Percentiles rank a stretch among this genome's conserved stretches.
These are phyloP conservation scores for Vidua chalybeata DNA, from an alignment of 2,113 vertebrate species.

Conservation along the genomic window DNA sequence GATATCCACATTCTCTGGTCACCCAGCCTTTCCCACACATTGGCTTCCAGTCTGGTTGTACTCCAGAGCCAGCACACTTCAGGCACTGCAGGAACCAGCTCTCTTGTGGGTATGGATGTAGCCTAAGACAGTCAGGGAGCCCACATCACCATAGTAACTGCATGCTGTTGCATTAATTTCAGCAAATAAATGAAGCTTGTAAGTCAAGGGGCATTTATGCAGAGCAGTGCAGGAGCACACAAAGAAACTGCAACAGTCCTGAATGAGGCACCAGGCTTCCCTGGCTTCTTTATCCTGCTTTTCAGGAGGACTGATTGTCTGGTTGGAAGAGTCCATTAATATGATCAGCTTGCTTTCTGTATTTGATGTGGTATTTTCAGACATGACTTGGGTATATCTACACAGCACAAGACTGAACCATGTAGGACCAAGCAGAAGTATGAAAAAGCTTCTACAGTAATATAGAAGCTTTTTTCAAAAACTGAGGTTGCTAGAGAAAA, in stretches of 20 bases:
- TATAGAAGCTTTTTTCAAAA: neutral
- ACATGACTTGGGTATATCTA: neutral
- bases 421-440: neutral
- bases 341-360: neutral
- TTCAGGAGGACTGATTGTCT: neutral
- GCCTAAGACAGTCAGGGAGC: neutral
- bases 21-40: neutral
- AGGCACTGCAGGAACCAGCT: neutral
- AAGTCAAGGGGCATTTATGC: neutral
- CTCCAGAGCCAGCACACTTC: neutral
- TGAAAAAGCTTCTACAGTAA: neutral
- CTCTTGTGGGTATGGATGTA: neutral
- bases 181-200: neutral
- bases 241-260: neutral
- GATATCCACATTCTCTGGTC: neutral
- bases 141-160: conserved; percentile 38
- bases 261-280: neutral
- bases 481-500: neutral
- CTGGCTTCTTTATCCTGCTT: neutral
- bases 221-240: neutral
- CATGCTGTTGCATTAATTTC: conserved; percentile 26
- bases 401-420: neutral
- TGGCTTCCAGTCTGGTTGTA: neutral
- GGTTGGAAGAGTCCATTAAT: neutral
- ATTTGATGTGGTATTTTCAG: neutral